These are phyloP conservation scores for Pedicia rivosa DNA, from an alignment of 2,888 invertebrate genomes.

Conservation along the genomic window DNA sequence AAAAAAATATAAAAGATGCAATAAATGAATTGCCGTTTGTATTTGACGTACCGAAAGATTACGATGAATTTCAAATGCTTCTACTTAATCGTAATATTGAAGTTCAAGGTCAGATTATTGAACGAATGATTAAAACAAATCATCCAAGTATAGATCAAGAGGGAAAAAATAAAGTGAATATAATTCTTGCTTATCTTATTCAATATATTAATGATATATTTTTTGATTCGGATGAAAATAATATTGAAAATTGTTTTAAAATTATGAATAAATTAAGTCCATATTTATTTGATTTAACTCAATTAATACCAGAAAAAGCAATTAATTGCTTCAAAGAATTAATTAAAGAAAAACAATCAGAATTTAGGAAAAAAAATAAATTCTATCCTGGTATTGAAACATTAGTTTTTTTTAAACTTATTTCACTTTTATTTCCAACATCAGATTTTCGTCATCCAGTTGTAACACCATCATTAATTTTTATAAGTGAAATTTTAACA, in stretches of 20 bases:
- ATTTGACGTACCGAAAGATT: constrained; percentile 41
- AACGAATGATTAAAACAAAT: constrained; percentile 74
- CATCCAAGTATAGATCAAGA: constrained; percentile 64
- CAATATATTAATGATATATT: constrained; percentile 61
- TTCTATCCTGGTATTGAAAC: constrained; percentile 49
- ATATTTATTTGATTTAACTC: constrained; percentile 49
- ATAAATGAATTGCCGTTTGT: constrained; percentile 41
- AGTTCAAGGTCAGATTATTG: constrained; percentile 54
- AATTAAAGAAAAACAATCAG: constrained; percentile 52
- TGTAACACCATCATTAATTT: constrained; percentile 68
- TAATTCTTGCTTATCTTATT: constrained; percentile 58
- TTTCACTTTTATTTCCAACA: constrained; percentile 66
- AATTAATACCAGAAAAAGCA: constrained; percentile 50
- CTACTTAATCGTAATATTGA: constrained; percentile 41
- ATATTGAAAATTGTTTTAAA: constrained; percentile 38
- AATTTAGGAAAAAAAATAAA: constrained; percentile 41
- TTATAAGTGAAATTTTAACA: constrained; percentile 65
- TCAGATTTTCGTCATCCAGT: constrained; percentile 83
- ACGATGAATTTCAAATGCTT: constrained; percentile 44
- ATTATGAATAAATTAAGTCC: constrained; percentile 40
- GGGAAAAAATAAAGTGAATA: constrained; percentile 60
- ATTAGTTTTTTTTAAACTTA: constrained; percentile 64
- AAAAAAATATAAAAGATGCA: constrained; percentile 20
- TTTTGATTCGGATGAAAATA: constrained; percentile 24
- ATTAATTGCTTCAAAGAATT: constrained; percentile 50